These are phyloP conservation scores for Agrochola lota DNA, from an alignment of 2,888 invertebrate species.

Conservation along the genomic window DNA sequence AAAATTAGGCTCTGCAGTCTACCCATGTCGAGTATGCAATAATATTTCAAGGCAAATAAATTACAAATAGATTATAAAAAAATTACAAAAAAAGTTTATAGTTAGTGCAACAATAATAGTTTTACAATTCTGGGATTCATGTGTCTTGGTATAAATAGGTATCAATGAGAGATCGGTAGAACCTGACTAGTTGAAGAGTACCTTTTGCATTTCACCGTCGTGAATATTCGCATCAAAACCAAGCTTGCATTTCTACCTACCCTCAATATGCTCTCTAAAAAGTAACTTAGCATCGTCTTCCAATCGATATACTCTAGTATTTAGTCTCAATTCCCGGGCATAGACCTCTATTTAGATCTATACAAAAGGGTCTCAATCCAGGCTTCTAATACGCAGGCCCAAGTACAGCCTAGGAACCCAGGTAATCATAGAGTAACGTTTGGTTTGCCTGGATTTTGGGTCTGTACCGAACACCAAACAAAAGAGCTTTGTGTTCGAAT, in stretches of 20 bases:
- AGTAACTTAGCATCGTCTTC: not conserved
- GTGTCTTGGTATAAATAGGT: no score
- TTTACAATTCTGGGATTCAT: no score
- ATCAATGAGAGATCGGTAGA: no score
- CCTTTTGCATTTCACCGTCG: no score
- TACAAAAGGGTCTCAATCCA: slow-evolving; percentile 13
- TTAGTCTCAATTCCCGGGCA: slow-evolving; percentile 8
- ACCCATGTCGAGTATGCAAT: no score
- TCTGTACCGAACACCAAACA: slow-evolving; percentile 27
- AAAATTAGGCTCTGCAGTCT: no score
- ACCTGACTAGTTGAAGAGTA: no score
- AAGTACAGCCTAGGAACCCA: slow-evolving; percentile 12
- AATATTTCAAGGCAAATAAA: no score
- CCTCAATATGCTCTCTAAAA: not conserved
- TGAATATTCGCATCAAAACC: no score
- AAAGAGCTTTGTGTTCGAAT: slow-evolving; percentile 40
- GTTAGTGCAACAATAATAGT: no score
- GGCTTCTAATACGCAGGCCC: not conserved
- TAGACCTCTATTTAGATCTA: slow-evolving; percentile 8
- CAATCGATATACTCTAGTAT: slow-evolving; percentile 1
- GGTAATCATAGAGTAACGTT: slow-evolving; percentile 21
- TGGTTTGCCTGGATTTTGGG: slow-evolving; percentile 35
- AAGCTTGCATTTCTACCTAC: not conserved
- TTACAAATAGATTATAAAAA: no score
- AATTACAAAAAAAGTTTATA: no score